Evolutionary conservation across 2,113 vertebrate genomes (phyloP).

Genomic region (Aegotheles bennettii): DNA sequence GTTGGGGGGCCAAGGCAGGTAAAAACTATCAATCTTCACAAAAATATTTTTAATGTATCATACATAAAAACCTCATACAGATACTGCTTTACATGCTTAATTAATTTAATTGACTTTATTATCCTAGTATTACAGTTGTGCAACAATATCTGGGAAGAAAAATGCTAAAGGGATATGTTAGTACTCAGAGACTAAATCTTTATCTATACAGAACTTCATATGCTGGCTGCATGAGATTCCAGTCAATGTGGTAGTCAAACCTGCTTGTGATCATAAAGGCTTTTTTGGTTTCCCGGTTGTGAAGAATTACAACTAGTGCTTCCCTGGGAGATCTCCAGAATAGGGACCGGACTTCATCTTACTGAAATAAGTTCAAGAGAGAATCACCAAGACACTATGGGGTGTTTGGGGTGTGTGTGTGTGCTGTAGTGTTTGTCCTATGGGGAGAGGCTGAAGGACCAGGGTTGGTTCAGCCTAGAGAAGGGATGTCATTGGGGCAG

Average conservation of each 20-base stretch:
- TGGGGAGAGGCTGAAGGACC: not conserved
- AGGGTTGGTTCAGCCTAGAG: not conserved
- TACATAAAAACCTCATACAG: not conserved
- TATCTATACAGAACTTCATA: not conserved
- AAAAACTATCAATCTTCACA: not conserved
- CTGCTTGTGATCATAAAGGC: rapidly evolving
- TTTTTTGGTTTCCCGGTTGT: not conserved
- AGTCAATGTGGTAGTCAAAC: not conserved
- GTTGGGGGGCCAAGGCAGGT: not conserved
- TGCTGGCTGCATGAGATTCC: not conserved
- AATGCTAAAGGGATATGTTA: not conserved
- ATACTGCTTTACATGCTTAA: not conserved
- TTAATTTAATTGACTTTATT: not conserved
- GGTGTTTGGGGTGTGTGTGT: rapidly evolving
- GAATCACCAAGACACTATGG: not conserved
- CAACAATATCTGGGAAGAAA: not conserved
- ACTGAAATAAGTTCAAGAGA: not conserved
- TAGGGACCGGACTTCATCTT: not conserved
- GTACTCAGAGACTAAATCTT: not conserved
- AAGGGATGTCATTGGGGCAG: not conserved
- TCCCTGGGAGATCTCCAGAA: not conserved
- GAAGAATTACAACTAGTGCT: not conserved
- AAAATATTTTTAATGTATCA: not conserved
- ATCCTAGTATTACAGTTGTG: not conserved
- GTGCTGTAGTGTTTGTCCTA: not conserved